Evolutionary conservation across 2,888 invertebrate genomes (phyloP), one percentile per base, ranked within the genome.

Genomic region (Galerucella nymphaeae): DNA sequence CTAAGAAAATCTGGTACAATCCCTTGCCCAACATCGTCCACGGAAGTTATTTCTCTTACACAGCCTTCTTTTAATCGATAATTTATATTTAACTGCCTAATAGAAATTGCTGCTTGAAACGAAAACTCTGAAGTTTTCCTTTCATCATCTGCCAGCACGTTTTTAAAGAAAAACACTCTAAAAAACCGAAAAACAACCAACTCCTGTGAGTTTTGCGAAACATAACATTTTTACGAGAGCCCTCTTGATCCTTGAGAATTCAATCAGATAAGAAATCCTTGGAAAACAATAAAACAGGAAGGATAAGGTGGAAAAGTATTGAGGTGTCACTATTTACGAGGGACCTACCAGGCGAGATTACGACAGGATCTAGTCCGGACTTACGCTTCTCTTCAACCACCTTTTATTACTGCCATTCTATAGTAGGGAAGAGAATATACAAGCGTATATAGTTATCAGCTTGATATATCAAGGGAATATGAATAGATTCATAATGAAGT

Each of bases 211-310:
- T 69, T 62, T 38, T 45, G 38, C 69, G 62, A 66, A 70, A 63
- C 70, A 66, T 70, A 80, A 78, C 81, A 80, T 81, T 79, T 83
- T 83, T 83, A 83, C 81, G 82, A 80, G 69, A 71, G 76, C 13
- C 74, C 70, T 73, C 78, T 77, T 79, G 82, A 80, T 80, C 81
- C 80, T 76, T 74, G 78, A 75, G 80, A 81, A 84, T 84, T 84
- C 84, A 84, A 84, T 84, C 84, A 84, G 84, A 80, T 80, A 77
- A 76, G 78, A 81, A 83, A 84, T 84, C 84, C 83, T 83, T 79
- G 79, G 81, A 80, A 81, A 79, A 81, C 83, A 82, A 81, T 83
- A 82, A 82, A 82, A 80, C 80, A 80, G 78, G 81, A 75, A 81
- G 71, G 69, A 81, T 81, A 81, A 81, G 77, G 75, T 70, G 76